Evolutionary conservation across 2,113 vertebrate genomes (phyloP), one percentile per base, ranked within the genome.

Genomic region (Pygathrix nemaeus): DNA sequence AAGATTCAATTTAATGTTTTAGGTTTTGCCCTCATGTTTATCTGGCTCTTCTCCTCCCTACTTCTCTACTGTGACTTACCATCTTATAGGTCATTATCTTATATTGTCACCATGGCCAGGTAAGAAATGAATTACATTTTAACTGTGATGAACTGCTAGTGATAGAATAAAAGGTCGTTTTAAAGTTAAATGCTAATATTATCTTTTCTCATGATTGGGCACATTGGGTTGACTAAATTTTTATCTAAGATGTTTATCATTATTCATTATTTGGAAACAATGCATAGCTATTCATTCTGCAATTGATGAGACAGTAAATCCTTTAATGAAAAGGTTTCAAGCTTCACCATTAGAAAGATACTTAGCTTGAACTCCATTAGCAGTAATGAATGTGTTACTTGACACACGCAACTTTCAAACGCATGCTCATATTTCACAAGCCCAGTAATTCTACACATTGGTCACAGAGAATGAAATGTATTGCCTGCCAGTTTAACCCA

Each of bases 181-280:
- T 81, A 87, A 97, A 96, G 93, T 97, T 97, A 97, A 97, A 95
- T 84, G 87, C 70, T 93, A 97, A 95, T 90, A 92, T 88, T 96
- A 97, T 66, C 61, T 81, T 97, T 95, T 81, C 79, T 96, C 83
- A 94, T 93, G 88, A 92, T 83, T 75, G 57, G 81, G 40, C 50
- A 84, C 57, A 66, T 91, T 88, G 96, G 20, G 27, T 96, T 97
- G 73, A 88, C 48, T 92, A 91, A 76, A 73, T 55, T 96, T 21
- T 95, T 93, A 68, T 95, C 61, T 88, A 90, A 92, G 50, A 85
- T 96, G 90, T 97, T 98, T 96, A 93, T 96, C 91, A 93, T 95
- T 95, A 95, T 95, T 95, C 82, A 61, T 95, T 97, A 93, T 93
- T 84, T 38, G 84, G 90, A 98, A 97, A 85, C 25, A 96, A 95